Conservation (phyloP, 1,140 invertebrate species). For the Drosophila melanogaster region Release_6_plus_ISO1_MT NT_033777.3:28944001-28944500, state of each 20-base stretch:
- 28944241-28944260: slow-evolving; percentile 1
- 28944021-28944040: neutral
- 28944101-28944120: slow-evolving; percentile 45
- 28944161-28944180: slow-evolving; percentile 13
- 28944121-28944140: slow-evolving; percentile 33
- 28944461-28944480: neutral
- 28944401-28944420: neutral
- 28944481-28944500: neutral
- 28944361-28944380: neutral
- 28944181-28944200: slow-evolving; percentile 10
- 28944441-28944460: too few relatives aligned
- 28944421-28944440: too few relatives aligned
- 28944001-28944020: neutral
- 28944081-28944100: slow-evolving; percentile 32
- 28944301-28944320: neutral
- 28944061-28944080: neutral
- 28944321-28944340: neutral
- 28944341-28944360: neutral
- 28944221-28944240: slow-evolving; percentile 6
- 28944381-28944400: neutral
- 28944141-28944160: slow-evolving; percentile 40
- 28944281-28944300: slow-evolving; percentile 22
- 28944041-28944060: slow-evolving; percentile 3
- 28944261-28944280: slow-evolving; percentile 9
- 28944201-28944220: slow-evolving; percentile 12